Evolutionary conservation across 2,888 invertebrate genomes (phyloP), one percentile per base, ranked within the genome.

Genomic region (Cryptocephalus primarius): DNA sequence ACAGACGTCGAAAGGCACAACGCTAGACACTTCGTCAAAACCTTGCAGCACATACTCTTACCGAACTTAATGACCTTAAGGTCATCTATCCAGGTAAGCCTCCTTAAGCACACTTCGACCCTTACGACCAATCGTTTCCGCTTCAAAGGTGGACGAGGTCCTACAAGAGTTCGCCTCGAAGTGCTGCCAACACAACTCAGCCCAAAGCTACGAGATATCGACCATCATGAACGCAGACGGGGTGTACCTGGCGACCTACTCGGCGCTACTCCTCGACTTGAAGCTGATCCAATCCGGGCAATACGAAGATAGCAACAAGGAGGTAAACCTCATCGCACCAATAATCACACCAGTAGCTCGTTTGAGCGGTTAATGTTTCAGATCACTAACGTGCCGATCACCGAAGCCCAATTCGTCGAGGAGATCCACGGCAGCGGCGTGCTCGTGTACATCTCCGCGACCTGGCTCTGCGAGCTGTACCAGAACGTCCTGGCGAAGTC

Each of bases 201-300:
- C 83, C 2, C 69, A 69, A 59, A 78, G 76, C 1, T 78, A 80
- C 1, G 77, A 81, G 39, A 76, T 80, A 4, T 72, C 80, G 1
- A 84, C 84, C 33, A 86, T 90, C 40, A 87, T 95, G 75, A 95
- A 95, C 68, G 94, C 93, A 1, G 95, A 95, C 70, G 94, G 94
- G 14, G 87, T 95, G 38, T 95, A 95, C 65, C 71, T 94, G 51
- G 89, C 93, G 1, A 88, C 90, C 0, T 92, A 91, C 64, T 84
- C 90, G 0, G 86, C 90, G 0, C 69, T 95, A 14, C 70, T 89
- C 40, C 73, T 95, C 1, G 91, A 88, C 60, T 72, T 92, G 47
- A 88, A 86, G 60, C 77, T 94, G 14, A 80, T 86, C 42, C 77
- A 82, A 49, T 76, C 78, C 38, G 84, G 85, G 44, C 90, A 86